Evolutionary conservation across 2,797 vertebrate species (phyloP), one percentile per base, ranked within the genome.

Genomic region (Poeciliopsis gracilis): DNA sequence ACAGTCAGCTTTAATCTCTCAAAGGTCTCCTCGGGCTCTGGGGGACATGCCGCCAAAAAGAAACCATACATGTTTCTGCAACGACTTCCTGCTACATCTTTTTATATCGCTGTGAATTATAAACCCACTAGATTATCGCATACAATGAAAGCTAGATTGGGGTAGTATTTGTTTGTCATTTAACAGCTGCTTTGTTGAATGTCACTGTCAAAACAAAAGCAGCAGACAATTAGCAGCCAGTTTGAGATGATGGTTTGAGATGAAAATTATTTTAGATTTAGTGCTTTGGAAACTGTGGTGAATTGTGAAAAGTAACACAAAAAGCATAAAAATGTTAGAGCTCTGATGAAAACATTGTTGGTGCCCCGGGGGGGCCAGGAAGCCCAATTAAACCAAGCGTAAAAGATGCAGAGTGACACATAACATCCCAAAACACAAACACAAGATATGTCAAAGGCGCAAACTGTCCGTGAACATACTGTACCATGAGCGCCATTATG

Each of bases 351-450:
- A 79, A 55, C 59, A 13, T 6, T 74, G 41, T 61, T 43, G 78
- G 76, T 45, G 36, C 43, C 77, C 11, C 2, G 53, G 28, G 55
- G 55, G 63, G 61, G 33, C n/a, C 41, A 8, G 3, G 33, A 30
- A 36, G 61, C 45, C 41, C 72, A 73, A 53, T 86, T 73, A 76
- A 80, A 1, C 47, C 47, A 38, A 73, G 69, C 78, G 30, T 36
- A 47, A 1, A 61, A 77, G 73, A 90, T 79, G 20, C 72, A 81
- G 71, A 36, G 69, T 82, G 86, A 82, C 81, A 85, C 55, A 72
- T 59, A 57, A 41, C 30, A 79, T 77, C 45, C 23, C 77, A 18
- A 36, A 86, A 74, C 72, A 49, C 38, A 82, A 78, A 49, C 67
- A 49, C 73, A 77, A 73, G 41, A 80, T 79, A 86, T 30, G 71